phyloP scores from a whole-genome alignment of 2,888 invertebrate species.

The Andrena praecox region DNA sequence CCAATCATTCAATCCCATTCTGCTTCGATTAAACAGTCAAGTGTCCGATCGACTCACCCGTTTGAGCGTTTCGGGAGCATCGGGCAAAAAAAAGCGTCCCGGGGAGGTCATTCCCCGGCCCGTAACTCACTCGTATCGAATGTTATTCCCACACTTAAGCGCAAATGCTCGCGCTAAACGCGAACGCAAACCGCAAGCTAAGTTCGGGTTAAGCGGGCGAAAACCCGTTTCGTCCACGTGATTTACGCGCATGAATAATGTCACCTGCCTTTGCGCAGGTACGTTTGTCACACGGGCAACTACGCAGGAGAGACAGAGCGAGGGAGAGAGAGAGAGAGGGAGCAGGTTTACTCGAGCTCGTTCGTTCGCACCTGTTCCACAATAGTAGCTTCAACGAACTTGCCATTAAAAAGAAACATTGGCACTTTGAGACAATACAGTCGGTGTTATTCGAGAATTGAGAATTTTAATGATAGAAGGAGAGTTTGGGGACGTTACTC shows the following conservation, averaged over 20 bases:
- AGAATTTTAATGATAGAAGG: neutral
- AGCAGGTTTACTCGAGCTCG: constrained; percentile 23
- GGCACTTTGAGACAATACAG: neutral
- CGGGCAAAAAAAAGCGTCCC: constrained; percentile 15
- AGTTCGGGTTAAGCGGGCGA: constrained; percentile 49
- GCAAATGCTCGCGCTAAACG: constrained; percentile 53
- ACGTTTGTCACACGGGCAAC: constrained; percentile 32
- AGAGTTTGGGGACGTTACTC: neutral
- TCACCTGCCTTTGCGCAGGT: constrained; percentile 65
- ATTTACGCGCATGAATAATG: constrained; percentile 75
- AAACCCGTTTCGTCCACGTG: constrained; percentile 72
- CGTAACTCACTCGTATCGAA: constrained; percentile 56
- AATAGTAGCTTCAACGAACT: neutral
- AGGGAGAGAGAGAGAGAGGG: no score
- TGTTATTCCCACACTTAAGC: constrained; percentile 44
- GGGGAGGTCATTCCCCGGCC: constrained; percentile 13
- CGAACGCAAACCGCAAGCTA: constrained; percentile 64
- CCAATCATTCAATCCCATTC: no score
- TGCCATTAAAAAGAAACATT: neutral
- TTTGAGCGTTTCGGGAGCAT: neutral
- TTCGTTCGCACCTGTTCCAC: constrained; percentile 30
- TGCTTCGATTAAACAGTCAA: neutral
- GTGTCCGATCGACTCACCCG: neutral
- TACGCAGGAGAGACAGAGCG: neutral
- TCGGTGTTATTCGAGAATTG: no score